Conservation (phyloP, 2,888 invertebrate genomes). For the Lydus trimaculatus region DNA sequence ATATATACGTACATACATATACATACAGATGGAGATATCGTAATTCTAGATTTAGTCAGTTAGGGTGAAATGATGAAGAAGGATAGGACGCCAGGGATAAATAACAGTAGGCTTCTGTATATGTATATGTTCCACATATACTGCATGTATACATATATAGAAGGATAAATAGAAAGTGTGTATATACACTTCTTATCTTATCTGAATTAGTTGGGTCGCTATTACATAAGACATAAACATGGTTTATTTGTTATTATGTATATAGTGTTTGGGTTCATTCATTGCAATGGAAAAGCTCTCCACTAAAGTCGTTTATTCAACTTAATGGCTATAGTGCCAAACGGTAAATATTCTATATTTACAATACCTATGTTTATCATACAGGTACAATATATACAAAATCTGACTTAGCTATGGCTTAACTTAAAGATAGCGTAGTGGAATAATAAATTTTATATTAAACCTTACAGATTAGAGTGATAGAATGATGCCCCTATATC, state of each 20-base stretch:
- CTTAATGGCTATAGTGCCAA: not conserved
- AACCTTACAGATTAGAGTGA: too few species aligned
- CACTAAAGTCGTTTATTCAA: not conserved
- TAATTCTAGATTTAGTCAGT: conserved; percentile 30
- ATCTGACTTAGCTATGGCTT: too few species aligned
- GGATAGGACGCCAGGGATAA: conserved; percentile 32
- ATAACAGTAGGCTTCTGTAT: conserved; percentile 32
- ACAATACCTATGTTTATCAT: too few species aligned
- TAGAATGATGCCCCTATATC: too few species aligned
- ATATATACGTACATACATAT: not conserved
- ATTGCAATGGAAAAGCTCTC: conserved; percentile 12
- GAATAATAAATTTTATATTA: too few species aligned
- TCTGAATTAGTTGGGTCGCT: conserved; percentile 20
- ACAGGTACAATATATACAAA: too few species aligned
- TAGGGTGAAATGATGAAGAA: conserved; percentile 36
- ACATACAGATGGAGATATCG: not conserved
- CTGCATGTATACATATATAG: conserved; percentile 26
- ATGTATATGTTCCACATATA: conserved; percentile 13
- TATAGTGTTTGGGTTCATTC: conserved; percentile 24
- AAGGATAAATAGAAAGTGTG: conserved; percentile 15
- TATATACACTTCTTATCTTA: conserved; percentile 22
- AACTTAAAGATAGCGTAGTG: too few species aligned
- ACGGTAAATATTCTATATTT: too few species aligned
- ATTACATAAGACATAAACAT: conserved; percentile 25
- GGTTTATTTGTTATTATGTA: conserved; percentile 28